Evolutionary conservation across 2,888 invertebrate species (phyloP), one percentile per base, ranked within the genome.

Genomic region (Trisateles emortualis): DNA sequence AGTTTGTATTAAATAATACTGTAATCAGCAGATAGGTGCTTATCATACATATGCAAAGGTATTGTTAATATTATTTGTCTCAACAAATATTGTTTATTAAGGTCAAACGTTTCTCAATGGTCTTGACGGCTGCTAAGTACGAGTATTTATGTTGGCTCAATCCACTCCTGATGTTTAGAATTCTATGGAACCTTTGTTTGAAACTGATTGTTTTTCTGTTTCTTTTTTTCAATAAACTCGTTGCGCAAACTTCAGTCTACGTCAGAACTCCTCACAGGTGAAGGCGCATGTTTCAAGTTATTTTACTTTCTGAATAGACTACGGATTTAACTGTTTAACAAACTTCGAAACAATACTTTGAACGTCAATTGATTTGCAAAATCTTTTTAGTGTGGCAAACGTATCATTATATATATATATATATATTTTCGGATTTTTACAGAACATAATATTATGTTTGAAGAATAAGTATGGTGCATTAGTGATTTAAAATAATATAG

Each of bases 371-470:
- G 67, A 59, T 49, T 52, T 62, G 43, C 39, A 52, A 42, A 66
- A 68, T 59, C 48, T 50, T 62, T 53, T 54, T 32, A 58, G 67
- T 59, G 50, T 76, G 64, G 76, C 65, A 70, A 82, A 79, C 72
- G 78, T 76, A 76, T 62, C 65, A 54, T 47, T 53, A 55, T 52
- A 72, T 64, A n/a, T n/a, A n/a, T n/a, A n/a, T n/a, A n/a, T n/a
- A n/a, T n/a, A n/a, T n/a, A n/a, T 46, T 56, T 64, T 46, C 11
- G 35, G 38, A 49, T 50, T 65, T 64, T 59, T 62, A 38, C 48
- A 63, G 65, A 64, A 76, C 19, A 19, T 62, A 53, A 58, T 51
- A 29, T n/a, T 52, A 24, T 46, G 51, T n/a, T n/a, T n/a, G 55
- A 59, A 59, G 52, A 44, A 26, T 49, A 60, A 19, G 19, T 36